phyloP scores from a whole-genome alignment of 2,113 vertebrate species.

The Hoplias malabaricus region DNA sequence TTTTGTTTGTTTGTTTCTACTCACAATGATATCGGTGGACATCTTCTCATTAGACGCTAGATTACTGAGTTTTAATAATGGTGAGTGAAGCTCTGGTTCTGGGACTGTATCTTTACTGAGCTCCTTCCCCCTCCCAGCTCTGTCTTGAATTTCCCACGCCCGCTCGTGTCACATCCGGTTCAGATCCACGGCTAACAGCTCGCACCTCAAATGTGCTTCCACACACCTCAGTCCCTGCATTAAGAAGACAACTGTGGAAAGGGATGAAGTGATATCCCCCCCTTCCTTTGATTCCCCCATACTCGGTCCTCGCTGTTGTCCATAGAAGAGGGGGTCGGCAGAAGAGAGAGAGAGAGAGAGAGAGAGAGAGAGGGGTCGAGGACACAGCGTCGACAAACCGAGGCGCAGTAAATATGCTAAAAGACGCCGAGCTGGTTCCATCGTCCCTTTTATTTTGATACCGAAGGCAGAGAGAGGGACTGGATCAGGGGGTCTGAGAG shows the following conservation, averaged over 20 bases:
- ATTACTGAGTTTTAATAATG: background rate
- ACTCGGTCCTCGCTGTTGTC: slow-evolving; percentile 52
- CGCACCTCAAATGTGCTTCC: slow-evolving; percentile 63
- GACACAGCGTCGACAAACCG: slow-evolving; percentile 58
- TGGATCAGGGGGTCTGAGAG: slow-evolving; percentile 42
- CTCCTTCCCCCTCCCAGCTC: slow-evolving; percentile 20
- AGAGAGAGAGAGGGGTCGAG: slow-evolving; percentile 51
- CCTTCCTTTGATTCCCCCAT: slow-evolving; percentile 58
- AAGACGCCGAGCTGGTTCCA: slow-evolving; percentile 72
- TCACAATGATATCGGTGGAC: background rate
- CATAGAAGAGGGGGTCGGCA: slow-evolving; percentile 38
- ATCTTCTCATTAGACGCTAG: background rate
- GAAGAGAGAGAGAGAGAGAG: slow-evolving; percentile 59
- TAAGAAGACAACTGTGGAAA: slow-evolving; percentile 76
- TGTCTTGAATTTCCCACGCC: slow-evolving; percentile 79
- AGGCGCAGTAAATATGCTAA: slow-evolving; percentile 79
- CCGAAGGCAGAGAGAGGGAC: slow-evolving; percentile 63
- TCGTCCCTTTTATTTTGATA: slow-evolving; percentile 70
- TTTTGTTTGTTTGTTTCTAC: too few relatives aligned
- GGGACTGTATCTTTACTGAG: background rate
- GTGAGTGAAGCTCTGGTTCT: background rate
- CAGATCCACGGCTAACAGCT: slow-evolving; percentile 61
- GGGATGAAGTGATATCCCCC: slow-evolving; percentile 65
- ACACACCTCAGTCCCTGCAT: slow-evolving; percentile 49
- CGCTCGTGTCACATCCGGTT: slow-evolving; percentile 82